Conservation (phyloP, 2,888 invertebrate species). For the Andrena dorsata region DNA sequence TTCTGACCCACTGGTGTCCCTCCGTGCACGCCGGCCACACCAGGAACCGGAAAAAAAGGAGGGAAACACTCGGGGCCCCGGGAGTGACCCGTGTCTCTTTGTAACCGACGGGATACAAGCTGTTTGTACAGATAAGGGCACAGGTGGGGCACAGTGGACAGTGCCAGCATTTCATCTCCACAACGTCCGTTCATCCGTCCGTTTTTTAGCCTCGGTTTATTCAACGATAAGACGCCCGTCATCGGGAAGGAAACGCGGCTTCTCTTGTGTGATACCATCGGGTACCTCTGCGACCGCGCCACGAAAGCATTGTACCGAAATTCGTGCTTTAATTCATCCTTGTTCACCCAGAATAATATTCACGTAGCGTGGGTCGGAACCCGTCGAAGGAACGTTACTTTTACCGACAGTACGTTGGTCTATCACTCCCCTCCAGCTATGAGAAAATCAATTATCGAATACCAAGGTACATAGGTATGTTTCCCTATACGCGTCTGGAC, state of each 20-base stretch:
- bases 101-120: constrained; percentile 75
- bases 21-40: constrained; percentile 34
- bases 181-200: constrained; percentile 72
- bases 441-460: too few species aligned
- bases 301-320: not conserved
- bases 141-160: constrained; percentile 83
- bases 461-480: too few species aligned
- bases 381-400: too few species aligned
- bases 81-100: constrained; percentile 65
- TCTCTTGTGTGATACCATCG: constrained; percentile 8
- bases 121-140: constrained; percentile 83
- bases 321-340: not conserved
- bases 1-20: not conserved
- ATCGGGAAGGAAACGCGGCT: constrained; percentile 49
- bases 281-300: not conserved
- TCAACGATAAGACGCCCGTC: constrained; percentile 77
- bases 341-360: not conserved
- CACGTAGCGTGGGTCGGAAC: too few species aligned
- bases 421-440: too few species aligned
- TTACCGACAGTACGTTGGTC: too few species aligned
- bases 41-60: constrained; percentile 45
- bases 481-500: too few species aligned
- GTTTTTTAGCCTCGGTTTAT: constrained; percentile 77
- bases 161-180: constrained; percentile 82
- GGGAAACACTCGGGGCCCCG: constrained; percentile 53